phyloP scores from a whole-genome alignment of 2,888 invertebrate species.

The Nomada fabriciana region DNA sequence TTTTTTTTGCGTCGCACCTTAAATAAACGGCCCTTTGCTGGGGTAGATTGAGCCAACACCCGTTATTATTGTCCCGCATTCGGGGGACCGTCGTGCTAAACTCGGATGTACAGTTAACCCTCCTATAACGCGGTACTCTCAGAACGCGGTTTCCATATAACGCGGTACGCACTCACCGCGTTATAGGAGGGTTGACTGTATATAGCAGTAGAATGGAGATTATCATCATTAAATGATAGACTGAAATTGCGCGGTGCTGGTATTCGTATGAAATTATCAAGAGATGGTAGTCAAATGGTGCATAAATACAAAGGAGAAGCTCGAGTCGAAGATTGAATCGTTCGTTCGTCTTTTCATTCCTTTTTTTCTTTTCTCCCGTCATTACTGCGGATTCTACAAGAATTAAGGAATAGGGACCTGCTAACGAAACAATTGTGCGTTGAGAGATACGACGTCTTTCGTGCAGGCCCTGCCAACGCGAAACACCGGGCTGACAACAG shows the following conservation, averaged over 20 bases:
- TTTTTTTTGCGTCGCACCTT: conserved; percentile 26
- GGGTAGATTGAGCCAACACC: conserved; percentile 6
- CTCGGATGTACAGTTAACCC: conserved; percentile 31
- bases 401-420: not conserved
- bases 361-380: too few species aligned
- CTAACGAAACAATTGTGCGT: conserved; percentile 27
- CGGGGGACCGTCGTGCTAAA: conserved; percentile 10
- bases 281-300: conserved; percentile 30
- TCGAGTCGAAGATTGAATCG: conserved; percentile 33
- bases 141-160: too few species aligned
- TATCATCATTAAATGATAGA: conserved; percentile 46
- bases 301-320: conserved; percentile 21
- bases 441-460: conserved; percentile 8
- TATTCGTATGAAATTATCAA: conserved; percentile 23
- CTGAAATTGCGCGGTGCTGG: conserved; percentile 11
- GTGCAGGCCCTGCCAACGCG: not conserved
- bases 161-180: too few species aligned
- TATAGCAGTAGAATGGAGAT: too few species aligned
- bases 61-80: conserved; percentile 41
- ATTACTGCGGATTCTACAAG: not conserved
- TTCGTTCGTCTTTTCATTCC: not conserved
- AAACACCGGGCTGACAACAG: conserved; percentile 56
- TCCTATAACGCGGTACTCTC: too few species aligned
- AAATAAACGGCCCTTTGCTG: conserved; percentile 34
- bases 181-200: too few species aligned